phyloP scores from a whole-genome alignment of 2,888 invertebrate species.

The Andrena camellia region DNA sequence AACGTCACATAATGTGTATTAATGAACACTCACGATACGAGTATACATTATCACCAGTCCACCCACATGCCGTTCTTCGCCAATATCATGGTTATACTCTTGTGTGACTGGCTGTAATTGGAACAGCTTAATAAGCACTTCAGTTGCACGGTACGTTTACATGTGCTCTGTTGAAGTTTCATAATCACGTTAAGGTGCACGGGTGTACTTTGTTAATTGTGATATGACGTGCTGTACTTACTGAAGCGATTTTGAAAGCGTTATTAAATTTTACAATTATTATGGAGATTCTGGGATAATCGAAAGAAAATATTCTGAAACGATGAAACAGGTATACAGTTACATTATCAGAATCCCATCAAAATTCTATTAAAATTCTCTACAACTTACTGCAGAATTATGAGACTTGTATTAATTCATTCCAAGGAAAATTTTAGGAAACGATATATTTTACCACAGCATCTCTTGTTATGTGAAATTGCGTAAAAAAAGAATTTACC shows the following conservation, averaged over 20 bases:
- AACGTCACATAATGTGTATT: no score
- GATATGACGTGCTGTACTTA: constrained; percentile 7
- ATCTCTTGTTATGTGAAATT: background rate
- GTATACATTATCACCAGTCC: no score
- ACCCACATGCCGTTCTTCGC: no score
- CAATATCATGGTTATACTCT: no score
- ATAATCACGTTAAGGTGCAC: constrained; percentile 24
- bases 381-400: background rate
- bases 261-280: constrained; percentile 41
- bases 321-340: background rate
- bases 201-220: constrained; percentile 21
- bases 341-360: constrained; percentile 12
- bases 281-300: constrained; percentile 27
- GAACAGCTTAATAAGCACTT: background rate
- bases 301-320: constrained; percentile 24
- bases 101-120: no score
- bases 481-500: no score
- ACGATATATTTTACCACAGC: background rate
- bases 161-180: constrained; percentile 15
- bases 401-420: background rate
- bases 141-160: background rate
- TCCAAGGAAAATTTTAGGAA: background rate
- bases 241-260: constrained; percentile 8
- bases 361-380: background rate
- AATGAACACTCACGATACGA: no score